Evolutionary conservation across 2,888 invertebrate species (phyloP).

Genomic region (Conomelus anceps): DNA sequence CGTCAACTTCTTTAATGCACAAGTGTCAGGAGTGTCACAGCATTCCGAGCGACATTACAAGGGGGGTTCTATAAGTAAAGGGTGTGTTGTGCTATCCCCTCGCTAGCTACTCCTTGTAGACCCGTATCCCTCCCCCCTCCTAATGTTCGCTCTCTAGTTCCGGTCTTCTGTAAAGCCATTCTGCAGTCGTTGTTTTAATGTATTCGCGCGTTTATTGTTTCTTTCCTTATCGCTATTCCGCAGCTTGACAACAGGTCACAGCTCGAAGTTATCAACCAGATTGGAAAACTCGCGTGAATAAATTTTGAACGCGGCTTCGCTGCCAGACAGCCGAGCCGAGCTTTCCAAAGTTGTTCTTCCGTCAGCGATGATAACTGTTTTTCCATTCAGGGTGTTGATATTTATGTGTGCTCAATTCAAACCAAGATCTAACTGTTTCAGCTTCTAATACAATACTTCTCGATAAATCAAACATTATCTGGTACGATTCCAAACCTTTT

Average conservation of each 20-base stretch:
- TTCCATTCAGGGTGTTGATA: neutral
- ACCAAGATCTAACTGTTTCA: neutral
- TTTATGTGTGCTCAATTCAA: neutral
- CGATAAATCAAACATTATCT: neutral
- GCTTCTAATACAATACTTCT: neutral
- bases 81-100: neutral
- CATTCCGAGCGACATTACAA: too few relatives aligned
- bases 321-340: neutral
- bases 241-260: neutral
- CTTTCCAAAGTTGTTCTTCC: neutral
- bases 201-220: neutral
- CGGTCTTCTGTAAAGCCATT: neutral
- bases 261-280: neutral
- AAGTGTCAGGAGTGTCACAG: neutral
- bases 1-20: neutral
- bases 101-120: neutral
- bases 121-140: neutral
- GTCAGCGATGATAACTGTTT: neutral
- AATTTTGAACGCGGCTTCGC: neutral
- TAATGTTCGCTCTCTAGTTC: neutral
- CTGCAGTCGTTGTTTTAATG: neutral
- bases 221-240: neutral
- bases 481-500: neutral
- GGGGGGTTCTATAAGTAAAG: neutral
- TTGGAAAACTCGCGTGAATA: neutral